Percentiles rank a stretch among this genome's conserved stretches.
phyloP scores from a whole-genome alignment of 2,113 vertebrate genomes.

The Mus spicilegus region DNA sequence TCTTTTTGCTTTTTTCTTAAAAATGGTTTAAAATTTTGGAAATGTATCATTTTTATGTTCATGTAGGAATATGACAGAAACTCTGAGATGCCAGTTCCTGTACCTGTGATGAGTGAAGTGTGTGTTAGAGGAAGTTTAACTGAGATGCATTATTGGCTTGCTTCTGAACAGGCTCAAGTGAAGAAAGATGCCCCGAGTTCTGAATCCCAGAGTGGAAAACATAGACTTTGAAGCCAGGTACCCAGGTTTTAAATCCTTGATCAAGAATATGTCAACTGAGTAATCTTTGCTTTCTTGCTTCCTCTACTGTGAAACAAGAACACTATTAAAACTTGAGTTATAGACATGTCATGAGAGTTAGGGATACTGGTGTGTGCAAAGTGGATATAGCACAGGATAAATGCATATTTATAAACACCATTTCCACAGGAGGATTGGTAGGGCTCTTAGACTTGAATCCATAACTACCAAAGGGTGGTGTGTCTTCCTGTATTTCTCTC shows the following conservation, averaged over 20 bases:
- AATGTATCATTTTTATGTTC: neutral
- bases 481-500: neutral
- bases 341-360: neutral
- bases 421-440: neutral
- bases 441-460: neutral
- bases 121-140: neutral
- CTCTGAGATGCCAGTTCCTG: neutral
- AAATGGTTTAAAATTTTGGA: constrained; percentile 7
- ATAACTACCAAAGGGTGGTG: neutral
- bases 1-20: neutral
- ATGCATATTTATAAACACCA: neutral
- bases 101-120: neutral
- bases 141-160: neutral
- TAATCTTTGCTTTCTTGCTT: neutral
- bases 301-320: neutral
- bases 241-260: neutral
- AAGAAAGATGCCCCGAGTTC: neutral
- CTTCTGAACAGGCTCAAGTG: neutral
- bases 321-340: neutral
- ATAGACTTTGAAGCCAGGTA: neutral
- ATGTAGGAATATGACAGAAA: neutral
- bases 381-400: neutral
- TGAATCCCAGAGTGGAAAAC: neutral
- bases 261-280: neutral
- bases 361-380: neutral